Evolutionary conservation across 2,113 vertebrate genomes (phyloP).

Genomic region (Theristicus caerulescens): DNA sequence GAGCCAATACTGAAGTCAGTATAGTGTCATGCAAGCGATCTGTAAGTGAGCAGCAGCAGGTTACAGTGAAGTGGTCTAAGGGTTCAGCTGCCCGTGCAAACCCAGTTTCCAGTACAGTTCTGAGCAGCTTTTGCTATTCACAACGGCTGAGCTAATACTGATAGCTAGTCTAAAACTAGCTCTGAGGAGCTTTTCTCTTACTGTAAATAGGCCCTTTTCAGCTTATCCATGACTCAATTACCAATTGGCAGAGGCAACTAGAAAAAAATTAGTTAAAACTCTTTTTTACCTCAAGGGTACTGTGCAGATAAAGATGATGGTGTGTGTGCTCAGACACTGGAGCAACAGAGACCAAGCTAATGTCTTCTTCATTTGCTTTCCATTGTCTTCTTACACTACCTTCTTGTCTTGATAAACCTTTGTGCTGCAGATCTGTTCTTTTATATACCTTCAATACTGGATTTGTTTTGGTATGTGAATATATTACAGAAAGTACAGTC

Average conservation of each 20-base stretch:
- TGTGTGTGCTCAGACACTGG: background rate
- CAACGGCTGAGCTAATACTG: background rate
- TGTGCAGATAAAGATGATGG: background rate
- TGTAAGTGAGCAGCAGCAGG: background rate
- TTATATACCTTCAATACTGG: background rate
- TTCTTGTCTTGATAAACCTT: background rate
- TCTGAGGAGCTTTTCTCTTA: background rate
- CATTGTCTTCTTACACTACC: background rate
- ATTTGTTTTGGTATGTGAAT: background rate
- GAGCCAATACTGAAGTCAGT: too few species aligned
- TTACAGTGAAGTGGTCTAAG: background rate
- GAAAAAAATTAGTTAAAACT: background rate
- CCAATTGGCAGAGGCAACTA: background rate
- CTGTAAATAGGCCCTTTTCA: background rate
- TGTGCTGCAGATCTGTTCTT: background rate
- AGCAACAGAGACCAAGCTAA: background rate
- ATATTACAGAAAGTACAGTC: background rate
- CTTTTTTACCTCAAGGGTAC: background rate
- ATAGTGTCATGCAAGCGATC: fast-evolving
- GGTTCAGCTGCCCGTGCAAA: background rate
- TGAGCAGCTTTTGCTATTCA: background rate
- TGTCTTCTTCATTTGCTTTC: background rate
- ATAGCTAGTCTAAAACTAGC: background rate
- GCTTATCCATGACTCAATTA: background rate
- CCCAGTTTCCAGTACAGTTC: background rate